Conservation (phyloP, 2,888 invertebrate species). For the Tenthredo notha region DNA sequence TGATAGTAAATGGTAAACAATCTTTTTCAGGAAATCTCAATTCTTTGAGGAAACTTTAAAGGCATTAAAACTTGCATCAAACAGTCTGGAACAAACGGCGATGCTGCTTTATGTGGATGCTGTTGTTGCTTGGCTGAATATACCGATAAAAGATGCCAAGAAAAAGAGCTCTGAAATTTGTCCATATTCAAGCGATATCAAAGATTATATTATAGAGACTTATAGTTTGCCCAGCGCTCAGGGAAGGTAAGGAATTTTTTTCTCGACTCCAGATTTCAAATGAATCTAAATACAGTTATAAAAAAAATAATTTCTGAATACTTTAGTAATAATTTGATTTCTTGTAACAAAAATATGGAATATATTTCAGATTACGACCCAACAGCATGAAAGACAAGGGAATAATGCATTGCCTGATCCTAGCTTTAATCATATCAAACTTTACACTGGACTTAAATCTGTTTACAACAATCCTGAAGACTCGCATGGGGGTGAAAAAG, state of each 20-base stretch:
- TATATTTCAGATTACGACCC: conserved; percentile 69
- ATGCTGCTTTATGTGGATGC: conserved; percentile 70
- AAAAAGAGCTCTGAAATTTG: conserved; percentile 64
- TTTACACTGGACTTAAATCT: conserved; percentile 69
- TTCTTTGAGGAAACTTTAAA: conserved; percentile 65
- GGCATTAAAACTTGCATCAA: conserved; percentile 58
- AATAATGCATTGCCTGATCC: conserved; percentile 71
- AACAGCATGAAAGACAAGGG: conserved; percentile 71
- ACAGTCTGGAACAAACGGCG: conserved; percentile 65
- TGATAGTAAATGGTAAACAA: conserved; percentile 2
- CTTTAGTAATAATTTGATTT: background rate
- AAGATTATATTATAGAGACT: conserved; percentile 65
- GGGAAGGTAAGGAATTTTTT: conserved; percentile 67
- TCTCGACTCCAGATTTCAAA: background rate
- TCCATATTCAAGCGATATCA: conserved; percentile 64
- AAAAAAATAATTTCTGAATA: background rate
- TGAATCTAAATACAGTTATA: background rate
- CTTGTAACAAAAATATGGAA: background rate
- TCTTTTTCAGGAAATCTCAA: conserved; percentile 62
- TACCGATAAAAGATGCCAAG: conserved; percentile 66
- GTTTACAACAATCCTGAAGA: conserved; percentile 65
- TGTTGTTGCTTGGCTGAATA: conserved; percentile 68
- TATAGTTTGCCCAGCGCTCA: conserved; percentile 67
- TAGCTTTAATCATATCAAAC: conserved; percentile 68
- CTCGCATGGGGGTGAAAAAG: conserved; percentile 68